Conservation (phyloP, 2,797 vertebrate genomes). For the Merluccius polli region DNA sequence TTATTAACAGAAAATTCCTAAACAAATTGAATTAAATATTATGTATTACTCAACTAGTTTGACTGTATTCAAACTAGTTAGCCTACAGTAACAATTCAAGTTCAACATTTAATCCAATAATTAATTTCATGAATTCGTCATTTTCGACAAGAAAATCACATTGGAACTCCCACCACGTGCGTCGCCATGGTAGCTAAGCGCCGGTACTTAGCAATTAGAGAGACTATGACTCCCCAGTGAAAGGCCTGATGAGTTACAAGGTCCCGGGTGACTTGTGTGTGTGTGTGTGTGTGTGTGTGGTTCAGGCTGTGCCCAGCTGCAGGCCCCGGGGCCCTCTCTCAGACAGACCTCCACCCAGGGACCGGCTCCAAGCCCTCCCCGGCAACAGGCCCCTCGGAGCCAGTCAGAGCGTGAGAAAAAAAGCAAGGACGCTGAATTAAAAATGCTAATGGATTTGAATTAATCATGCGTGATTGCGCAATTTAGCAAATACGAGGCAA, state of each 20-base stretch:
- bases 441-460: neutral
- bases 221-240: slow-evolving; percentile 33
- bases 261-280: slow-evolving; percentile 29
- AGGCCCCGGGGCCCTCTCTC: neutral
- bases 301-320: neutral
- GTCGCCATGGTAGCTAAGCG: slow-evolving; percentile 39
- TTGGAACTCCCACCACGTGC: slow-evolving; percentile 33
- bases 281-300: neutral
- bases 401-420: neutral
- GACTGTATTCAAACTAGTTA: neutral
- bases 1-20: neutral
- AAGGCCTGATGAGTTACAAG: slow-evolving; percentile 53
- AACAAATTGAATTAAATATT: neutral
- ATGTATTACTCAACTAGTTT: neutral
- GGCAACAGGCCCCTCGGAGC: neutral
- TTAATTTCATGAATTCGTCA: neutral
- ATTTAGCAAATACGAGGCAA: neutral
- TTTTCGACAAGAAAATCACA: neutral
- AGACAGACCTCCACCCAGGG: neutral
- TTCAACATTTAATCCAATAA: neutral
- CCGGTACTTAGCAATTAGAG: slow-evolving; percentile 29
- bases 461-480: neutral
- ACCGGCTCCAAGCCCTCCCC: neutral
- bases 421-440: neutral
- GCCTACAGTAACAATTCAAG: neutral